A percentile compares a stretch with the other conserved stretches of the same genome.
These are phyloP conservation scores for Sesia bembeciformis DNA, from an alignment of 2,888 invertebrate species.

Conservation along the genomic window DNA sequence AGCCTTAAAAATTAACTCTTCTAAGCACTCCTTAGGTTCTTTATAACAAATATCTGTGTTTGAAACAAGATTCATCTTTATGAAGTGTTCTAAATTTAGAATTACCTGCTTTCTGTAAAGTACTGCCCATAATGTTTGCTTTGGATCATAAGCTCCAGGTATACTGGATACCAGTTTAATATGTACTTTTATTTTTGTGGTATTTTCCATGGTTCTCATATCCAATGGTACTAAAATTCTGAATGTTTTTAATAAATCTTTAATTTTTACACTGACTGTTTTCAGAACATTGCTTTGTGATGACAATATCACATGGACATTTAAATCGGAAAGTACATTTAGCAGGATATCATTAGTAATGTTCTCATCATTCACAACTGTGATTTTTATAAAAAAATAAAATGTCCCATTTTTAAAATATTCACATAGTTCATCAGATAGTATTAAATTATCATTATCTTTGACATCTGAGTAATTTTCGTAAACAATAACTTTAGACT, in stretches of 20 bases:
- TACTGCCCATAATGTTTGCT: constrained; percentile 34
- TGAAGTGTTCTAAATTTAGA: constrained; percentile 44
- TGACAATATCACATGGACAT: constrained; percentile 37
- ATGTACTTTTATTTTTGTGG: constrained; percentile 23
- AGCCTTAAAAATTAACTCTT: constrained; percentile 25
- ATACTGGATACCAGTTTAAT: constrained; percentile 39
- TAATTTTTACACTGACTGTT: constrained; percentile 34
- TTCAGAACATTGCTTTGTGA: constrained; percentile 26
- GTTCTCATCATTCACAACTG: constrained; percentile 20
- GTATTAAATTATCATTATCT: constrained; percentile 22
- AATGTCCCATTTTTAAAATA: constrained; percentile 33
- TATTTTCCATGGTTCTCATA: constrained; percentile 13
- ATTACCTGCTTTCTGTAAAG: constrained; percentile 31
- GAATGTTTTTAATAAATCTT: constrained; percentile 27
- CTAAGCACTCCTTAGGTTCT: constrained; percentile 17
- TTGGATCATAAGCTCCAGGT: constrained; percentile 36
- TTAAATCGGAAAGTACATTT: constrained; percentile 27
- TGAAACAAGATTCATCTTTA: constrained; percentile 19
- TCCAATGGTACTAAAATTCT: constrained; percentile 35
- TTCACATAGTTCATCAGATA: constrained; percentile 34
- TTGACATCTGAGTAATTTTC: constrained; percentile 41
- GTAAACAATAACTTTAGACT: constrained; percentile 26
- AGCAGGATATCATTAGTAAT: constrained; percentile 27
- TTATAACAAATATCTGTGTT: constrained; percentile 17
- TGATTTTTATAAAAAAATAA: constrained; percentile 34